Evolutionary conservation across 1,140 invertebrate genomes (phyloP).

Genomic region (Cepaea nemoralis): DNA sequence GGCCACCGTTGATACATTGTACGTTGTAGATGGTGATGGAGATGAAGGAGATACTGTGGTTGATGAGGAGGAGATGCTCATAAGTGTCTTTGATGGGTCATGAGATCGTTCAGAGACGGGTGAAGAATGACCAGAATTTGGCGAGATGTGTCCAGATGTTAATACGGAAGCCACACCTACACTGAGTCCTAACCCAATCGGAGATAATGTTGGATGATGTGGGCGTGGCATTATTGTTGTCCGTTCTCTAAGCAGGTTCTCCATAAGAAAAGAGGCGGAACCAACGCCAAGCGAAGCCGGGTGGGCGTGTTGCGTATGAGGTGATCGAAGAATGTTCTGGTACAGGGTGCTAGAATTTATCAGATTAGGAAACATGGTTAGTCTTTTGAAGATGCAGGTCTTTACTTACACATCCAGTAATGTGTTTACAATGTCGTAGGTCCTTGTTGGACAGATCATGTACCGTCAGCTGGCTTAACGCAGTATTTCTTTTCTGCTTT

Average conservation of each 20-base stretch:
- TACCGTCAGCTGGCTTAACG: no score
- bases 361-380: conserved; percentile 37
- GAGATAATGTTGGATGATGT: conserved; percentile 22
- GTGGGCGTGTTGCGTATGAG: conserved; percentile 20
- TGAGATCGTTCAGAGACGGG: conserved; percentile 6
- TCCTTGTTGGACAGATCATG: neutral
- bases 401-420: neutral
- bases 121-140: conserved; percentile 25
- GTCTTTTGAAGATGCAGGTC: neutral
- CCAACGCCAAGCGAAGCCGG: neutral
- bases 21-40: neutral
- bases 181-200: conserved; percentile 23
- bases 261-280: conserved; percentile 40
- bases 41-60: neutral
- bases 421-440: neutral
- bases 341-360: conserved; percentile 25
- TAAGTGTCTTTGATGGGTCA: conserved; percentile 9
- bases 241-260: conserved; percentile 34
- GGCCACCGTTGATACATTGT: neutral
- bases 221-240: conserved; percentile 22
- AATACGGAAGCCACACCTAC: neutral
- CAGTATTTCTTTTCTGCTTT: no score
- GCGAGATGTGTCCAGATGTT: conserved; percentile 14
- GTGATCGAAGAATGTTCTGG: conserved; percentile 35
- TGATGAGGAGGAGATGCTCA: neutral